Base-by-base conservation (phyloP, 1,140 invertebrate species). In the Listronotus bonariensis region DNA sequence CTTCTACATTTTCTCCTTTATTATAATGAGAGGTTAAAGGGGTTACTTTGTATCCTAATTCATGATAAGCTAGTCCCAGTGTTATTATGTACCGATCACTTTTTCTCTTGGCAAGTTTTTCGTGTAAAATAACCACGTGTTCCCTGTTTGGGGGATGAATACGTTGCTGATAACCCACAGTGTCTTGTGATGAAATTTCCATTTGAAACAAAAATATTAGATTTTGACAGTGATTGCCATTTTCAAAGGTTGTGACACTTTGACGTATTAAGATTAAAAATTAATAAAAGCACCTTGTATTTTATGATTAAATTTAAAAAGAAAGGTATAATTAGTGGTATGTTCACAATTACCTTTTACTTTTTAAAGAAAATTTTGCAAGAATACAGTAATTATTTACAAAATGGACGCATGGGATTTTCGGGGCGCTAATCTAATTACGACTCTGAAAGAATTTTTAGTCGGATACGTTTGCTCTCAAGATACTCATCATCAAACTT, bases 61-160 rank as follows among this genome's bases (percentile, higher is more conserved):
- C 46, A 42, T 71, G 59, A 14, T 73, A 67, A 15, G 72, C 71
- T 32, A 48, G 36, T 1, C 68, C 74, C 11, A 76, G 46, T 53
- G 75, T 74, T 14, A 76, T 36, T 9, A 76, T 65, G 48, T 75
- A 76, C 11, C 72, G 66, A 60, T 76, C 75, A 31, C 67, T 63
- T 51, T 63, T 56, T 17, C 66, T 57, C 26, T 68, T 74, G n/a
- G 62, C 52, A n/a, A 76, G 57, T 68, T 69, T 70, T 42, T 75
- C 71, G 42, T 73, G 73, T 20, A 75, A 54, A 51, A 76, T 68
- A 7, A 70, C 69, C 9, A 74, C 66, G 34, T 64, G 59, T 6
- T 43, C 18, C 34, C 53, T 42, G 6, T 3, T 1, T 8, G 12
- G 31, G 15, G 20, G 34, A 1, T n/a, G 40, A 18, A 18, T 11